A percentile compares a stretch with the other conserved stretches of the same genome.
phyloP scores from a whole-genome alignment of 2,797 vertebrate species.

The Cryptoblepharus egeriae region DNA sequence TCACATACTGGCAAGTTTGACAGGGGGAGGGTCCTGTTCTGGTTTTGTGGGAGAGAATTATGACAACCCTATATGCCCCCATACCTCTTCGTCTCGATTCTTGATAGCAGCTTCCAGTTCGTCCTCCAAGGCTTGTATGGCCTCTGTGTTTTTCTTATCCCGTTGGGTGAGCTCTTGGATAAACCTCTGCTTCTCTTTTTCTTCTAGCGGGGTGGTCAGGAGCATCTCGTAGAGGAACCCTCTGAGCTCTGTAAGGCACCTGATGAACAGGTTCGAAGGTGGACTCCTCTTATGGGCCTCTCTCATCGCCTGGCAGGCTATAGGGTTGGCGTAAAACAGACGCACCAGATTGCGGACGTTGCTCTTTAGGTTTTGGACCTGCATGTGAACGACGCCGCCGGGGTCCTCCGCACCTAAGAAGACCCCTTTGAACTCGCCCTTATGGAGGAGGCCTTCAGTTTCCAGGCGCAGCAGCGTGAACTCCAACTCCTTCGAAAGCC shows the following conservation, averaged over 20 bases:
- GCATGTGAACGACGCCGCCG: not conserved
- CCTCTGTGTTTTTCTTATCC: constrained; percentile 60
- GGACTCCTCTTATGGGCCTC: not conserved
- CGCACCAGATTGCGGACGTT: constrained; percentile 81
- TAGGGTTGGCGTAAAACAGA: constrained; percentile 66
- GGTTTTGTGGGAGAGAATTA: too few relatives aligned
- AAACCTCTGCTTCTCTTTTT: constrained; percentile 68
- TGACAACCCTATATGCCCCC: too few relatives aligned
- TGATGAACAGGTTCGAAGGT: constrained; percentile 62
- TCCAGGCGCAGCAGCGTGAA: not conserved
- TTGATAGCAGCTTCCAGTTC: constrained; percentile 56
- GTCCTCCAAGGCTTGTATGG: constrained; percentile 59
- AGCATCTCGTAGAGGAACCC: constrained; percentile 77
- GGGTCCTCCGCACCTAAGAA: not conserved
- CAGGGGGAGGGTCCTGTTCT: too few relatives aligned
- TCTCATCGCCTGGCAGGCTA: constrained; percentile 58
- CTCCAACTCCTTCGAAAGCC: constrained; percentile 66
- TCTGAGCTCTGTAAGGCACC: constrained; percentile 76
- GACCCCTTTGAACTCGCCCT: not conserved
- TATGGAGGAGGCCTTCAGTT: constrained; percentile 11
- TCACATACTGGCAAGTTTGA: too few relatives aligned
- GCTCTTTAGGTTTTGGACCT: constrained; percentile 67
- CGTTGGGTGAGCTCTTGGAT: constrained; percentile 59
- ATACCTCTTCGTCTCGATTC: constrained; percentile 76
- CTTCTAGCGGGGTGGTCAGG: constrained; percentile 74